These are phyloP conservation scores for Phylloscopus trochiloides DNA, from an alignment of 2,113 vertebrate genomes.

Conservation along the genomic window DNA sequence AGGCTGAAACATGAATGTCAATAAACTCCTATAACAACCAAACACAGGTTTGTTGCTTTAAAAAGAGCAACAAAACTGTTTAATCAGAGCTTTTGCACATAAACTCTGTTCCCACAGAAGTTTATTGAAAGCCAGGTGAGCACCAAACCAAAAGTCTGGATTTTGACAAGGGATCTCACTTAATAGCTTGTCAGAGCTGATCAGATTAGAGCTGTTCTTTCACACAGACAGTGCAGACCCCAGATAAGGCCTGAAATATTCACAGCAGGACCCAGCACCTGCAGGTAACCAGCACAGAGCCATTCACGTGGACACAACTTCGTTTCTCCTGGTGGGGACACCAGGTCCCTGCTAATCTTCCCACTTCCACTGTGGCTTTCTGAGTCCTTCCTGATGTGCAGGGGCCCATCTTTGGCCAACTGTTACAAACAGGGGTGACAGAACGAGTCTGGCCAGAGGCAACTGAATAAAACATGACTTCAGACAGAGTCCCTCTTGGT, in stretches of 20 bases:
- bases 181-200: neutral
- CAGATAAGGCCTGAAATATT: neutral
- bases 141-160: neutral
- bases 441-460: neutral
- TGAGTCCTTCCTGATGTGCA: neutral
- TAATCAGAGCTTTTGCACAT: neutral
- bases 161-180: neutral
- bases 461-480: conserved; percentile 21
- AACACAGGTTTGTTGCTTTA: neutral
- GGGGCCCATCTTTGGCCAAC: neutral
- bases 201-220: neutral
- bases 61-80: neutral
- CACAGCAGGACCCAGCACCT: neutral
- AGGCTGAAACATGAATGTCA: neutral
- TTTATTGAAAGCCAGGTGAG: neutral
- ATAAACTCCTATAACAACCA: neutral
- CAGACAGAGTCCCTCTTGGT: conserved; percentile 29
- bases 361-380: neutral
- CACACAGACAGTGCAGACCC: neutral
- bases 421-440: neutral
- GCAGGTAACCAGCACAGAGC: neutral
- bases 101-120: neutral
- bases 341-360: neutral
- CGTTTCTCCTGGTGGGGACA: neutral
- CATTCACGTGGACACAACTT: neutral